Evolutionary conservation across 2,113 vertebrate genomes (phyloP).

Genomic region (Maccullochella peelii): DNA sequence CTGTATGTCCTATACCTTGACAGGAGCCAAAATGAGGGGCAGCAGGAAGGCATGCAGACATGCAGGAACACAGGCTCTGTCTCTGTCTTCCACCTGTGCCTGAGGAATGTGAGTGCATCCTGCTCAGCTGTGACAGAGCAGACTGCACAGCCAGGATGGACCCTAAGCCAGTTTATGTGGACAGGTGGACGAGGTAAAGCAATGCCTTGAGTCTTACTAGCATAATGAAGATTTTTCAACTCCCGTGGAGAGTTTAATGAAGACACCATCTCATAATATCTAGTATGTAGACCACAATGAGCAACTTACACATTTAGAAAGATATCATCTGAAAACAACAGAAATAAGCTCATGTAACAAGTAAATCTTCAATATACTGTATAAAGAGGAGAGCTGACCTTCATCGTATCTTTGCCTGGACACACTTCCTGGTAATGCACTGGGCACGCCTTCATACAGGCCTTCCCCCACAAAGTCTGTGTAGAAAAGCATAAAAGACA

Average conservation of each 20-base stretch:
- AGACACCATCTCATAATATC: not conserved
- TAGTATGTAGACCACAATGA: not conserved
- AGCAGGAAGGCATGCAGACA: conserved; percentile 6
- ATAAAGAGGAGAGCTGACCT: conserved; percentile 74
- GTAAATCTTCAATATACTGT: not conserved
- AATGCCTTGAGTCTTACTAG: not conserved
- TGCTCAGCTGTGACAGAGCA: conserved; percentile 45
- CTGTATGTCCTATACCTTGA: not conserved
- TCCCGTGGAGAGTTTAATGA: not conserved
- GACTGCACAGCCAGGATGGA: conserved; percentile 1
- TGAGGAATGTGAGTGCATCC: conserved; percentile 45
- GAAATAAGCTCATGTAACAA: not conserved
- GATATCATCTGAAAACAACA: not conserved
- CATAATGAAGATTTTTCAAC: not conserved
- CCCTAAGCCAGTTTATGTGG: not conserved
- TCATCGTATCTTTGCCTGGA: conserved; percentile 83
- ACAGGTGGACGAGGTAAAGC: conserved; percentile 5
- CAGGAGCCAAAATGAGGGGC: conserved; percentile 3
- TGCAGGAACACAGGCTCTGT: conserved; percentile 26
- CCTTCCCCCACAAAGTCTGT: conserved; percentile 88
- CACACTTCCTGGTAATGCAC: conserved; percentile 79
- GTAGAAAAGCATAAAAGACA: conserved; percentile 89
- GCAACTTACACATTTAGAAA: not conserved
- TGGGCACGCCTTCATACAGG: conserved; percentile 85
- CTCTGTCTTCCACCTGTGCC: conserved; percentile 52